Base-by-base conservation (phyloP, 1,140 invertebrate genomes). In the Zaprionus inermis region DNA sequence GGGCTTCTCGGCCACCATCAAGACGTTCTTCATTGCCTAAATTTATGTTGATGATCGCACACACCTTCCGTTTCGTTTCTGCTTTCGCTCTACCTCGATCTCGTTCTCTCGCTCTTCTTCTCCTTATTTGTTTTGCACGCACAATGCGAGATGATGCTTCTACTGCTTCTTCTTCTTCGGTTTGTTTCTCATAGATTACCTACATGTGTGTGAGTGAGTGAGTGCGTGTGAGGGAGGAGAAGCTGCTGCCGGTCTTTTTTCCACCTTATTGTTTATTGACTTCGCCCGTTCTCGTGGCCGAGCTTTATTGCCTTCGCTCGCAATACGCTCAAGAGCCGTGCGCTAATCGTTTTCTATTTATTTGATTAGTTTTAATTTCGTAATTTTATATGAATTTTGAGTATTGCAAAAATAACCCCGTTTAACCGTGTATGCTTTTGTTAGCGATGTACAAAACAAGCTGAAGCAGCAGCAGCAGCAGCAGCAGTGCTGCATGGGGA, bases 1-100 rank as follows among this genome's bases (percentile, higher is more conserved):
- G 9, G 99, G 99, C 95, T 99, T 99, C 93, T 99, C 99, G 76
- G 99, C 99, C 70, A 99, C 98, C 99, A 99, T 99, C 77, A 99
- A 95, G 41, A 97, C 98, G 7, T 95, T 96, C 93, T 96, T 98
- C 98, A 98, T 97, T 67, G 70, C 71, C 82, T 58, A 77, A 77
- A 70, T 70, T 14, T 79, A 24, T 70, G 58, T 56, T 70, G 72
- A 74, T 74, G 72, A 74, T 74, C 66, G 55, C 72, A 74, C 72
- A 54, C 38, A 64, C 32, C 44, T 36, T 51, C 58, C 28, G 57
- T 68, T 32, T 16, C 36, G 24, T 41, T 51, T 54, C 34, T 60
- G 2, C 20, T 49, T 56, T 41, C 11, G 5, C 69, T 24, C 44
- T 44, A 38, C 7, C 12, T 11, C 18, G n/a, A n/a, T 60, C 57